Evolutionary conservation across 2,888 invertebrate species (phyloP).

Genomic region (Melanostoma scalare): DNA sequence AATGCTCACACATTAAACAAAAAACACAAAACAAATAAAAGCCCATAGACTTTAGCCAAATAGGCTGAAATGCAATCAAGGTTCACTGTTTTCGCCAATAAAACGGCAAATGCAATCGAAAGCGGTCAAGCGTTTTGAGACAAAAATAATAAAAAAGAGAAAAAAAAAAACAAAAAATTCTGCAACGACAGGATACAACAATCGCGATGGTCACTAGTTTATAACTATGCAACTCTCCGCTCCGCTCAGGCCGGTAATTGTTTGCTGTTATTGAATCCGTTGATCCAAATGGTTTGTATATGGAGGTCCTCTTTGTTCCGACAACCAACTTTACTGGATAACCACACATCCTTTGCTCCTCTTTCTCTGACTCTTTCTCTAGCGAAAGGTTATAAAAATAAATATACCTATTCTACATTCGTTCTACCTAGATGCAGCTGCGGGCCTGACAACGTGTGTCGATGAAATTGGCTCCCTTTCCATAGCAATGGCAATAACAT

Average conservation of each 20-base stretch:
- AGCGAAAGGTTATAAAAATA: constrained; percentile 27
- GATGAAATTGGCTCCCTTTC: constrained; percentile 5
- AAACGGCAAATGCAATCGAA: constrained; percentile 30
- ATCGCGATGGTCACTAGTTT: constrained; percentile 46
- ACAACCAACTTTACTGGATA: constrained; percentile 2
- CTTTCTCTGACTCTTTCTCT: background rate
- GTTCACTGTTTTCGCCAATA: constrained; percentile 27
- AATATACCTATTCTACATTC: constrained; percentile 14
- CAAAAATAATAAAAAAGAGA: background rate
- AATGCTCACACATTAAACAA: constrained; percentile 25
- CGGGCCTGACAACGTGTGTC: background rate
- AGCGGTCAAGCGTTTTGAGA: background rate
- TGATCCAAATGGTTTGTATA: constrained; percentile 49
- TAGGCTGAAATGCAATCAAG: constrained; percentile 55
- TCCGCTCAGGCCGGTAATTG: constrained; percentile 54
- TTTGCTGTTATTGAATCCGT: constrained; percentile 70
- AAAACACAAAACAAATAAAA: constrained; percentile 23
- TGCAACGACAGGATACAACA: constrained; percentile 26
- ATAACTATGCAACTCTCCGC: constrained; percentile 42
- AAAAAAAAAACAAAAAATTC: background rate
- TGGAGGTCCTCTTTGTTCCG: background rate
- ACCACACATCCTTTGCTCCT: constrained; percentile 1
- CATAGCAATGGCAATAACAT: background rate
- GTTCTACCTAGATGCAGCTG: background rate
- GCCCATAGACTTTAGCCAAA: constrained; percentile 37